Conservation (phyloP, 2,113 vertebrate species). For the Anhinga anhinga region DNA sequence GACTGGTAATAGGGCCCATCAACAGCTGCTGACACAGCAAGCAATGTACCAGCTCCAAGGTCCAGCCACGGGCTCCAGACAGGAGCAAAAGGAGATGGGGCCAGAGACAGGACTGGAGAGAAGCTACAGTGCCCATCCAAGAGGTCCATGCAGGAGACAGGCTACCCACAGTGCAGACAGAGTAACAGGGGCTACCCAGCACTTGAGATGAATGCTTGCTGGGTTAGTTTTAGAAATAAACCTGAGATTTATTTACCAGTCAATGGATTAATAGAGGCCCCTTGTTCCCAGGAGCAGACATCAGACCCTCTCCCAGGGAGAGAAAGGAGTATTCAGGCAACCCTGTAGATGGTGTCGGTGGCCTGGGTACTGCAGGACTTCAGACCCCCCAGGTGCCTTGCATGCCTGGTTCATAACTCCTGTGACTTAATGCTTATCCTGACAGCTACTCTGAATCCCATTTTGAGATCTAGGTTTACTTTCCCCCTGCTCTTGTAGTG, state of each 20-base stretch:
- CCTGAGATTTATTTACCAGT: neutral
- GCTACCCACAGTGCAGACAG: neutral
- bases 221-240: neutral
- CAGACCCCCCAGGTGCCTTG: neutral
- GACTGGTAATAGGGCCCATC: neutral
- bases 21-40: neutral
- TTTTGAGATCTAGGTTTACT: neutral
- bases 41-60: too few species aligned
- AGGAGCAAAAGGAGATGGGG: neutral
- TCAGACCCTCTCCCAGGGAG: neutral
- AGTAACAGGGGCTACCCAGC: neutral
- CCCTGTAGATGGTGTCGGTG: accelerated
- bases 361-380: neutral
- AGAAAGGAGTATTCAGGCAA: neutral
- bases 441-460: neutral
- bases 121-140: neutral
- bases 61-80: neutral
- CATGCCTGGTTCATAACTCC: neutral
- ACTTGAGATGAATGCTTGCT: neutral
- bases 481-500: neutral
- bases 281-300: neutral
- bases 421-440: neutral
- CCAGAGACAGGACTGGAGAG: neutral
- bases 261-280: neutral
- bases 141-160: neutral